These are phyloP conservation scores for Microcaecilia unicolor DNA, from an alignment of 2,797 vertebrate species.

Conservation along the genomic window DNA sequence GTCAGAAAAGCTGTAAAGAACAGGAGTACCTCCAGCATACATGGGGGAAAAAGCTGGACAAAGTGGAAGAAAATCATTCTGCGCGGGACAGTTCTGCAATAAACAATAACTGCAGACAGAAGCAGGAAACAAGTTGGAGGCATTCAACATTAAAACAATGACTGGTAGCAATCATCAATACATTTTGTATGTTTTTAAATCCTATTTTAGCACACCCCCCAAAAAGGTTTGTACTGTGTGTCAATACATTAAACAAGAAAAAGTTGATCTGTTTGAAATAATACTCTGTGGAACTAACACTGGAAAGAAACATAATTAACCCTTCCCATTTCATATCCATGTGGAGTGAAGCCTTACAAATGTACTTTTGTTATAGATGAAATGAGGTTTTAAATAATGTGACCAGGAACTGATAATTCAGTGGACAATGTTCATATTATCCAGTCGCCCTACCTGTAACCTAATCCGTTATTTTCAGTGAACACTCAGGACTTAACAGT, in stretches of 20 bases:
- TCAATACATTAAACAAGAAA: conserved; percentile 39
- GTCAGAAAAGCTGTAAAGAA: conserved; percentile 57
- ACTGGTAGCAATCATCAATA: conserved; percentile 26
- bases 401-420: too few relatives aligned
- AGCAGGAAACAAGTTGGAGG: conserved; percentile 70
- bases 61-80: conserved; percentile 38
- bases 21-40: conserved; percentile 35
- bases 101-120: conserved; percentile 83
- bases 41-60: conserved; percentile 28
- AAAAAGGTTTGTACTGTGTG: conserved; percentile 52
- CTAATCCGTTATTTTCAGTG: conserved; percentile 44
- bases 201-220: conserved; percentile 57
- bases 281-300: conserved; percentile 39
- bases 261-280: conserved; percentile 33
- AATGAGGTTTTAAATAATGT: too few relatives aligned
- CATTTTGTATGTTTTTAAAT: conserved; percentile 51
- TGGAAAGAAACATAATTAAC: conserved; percentile 41
- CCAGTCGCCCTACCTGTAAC: too few relatives aligned
- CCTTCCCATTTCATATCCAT: conserved; percentile 52
- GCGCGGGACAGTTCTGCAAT: conserved; percentile 54
- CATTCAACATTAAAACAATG: conserved; percentile 43
- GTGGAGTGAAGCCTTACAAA: conserved; percentile 58
- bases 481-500: conserved; percentile 55
- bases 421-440: too few relatives aligned
- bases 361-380: too few relatives aligned